These are phyloP conservation scores for Edolisoma coerulescens DNA, from an alignment of 2,113 vertebrate genomes.

Conservation along the genomic window DNA sequence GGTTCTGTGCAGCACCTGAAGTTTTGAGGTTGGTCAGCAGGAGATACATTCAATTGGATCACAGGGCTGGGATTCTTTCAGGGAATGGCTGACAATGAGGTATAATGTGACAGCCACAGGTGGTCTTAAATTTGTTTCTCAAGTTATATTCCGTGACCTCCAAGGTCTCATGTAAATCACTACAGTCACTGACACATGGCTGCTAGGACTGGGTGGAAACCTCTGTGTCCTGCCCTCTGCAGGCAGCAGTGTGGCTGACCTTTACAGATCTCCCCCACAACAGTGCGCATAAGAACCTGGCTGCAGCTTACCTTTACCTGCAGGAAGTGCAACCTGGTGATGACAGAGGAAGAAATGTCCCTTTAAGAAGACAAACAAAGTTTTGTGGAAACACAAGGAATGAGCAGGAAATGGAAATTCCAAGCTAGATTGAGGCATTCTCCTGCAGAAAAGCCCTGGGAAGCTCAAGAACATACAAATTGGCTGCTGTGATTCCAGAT, in stretches of 20 bases:
- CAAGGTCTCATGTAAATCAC: not conserved
- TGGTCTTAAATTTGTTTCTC: not conserved
- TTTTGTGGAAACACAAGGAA: not conserved
- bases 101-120: accelerated
- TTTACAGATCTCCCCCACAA: not conserved
- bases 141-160: not conserved
- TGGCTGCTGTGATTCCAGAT: not conserved
- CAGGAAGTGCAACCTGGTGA: not conserved
- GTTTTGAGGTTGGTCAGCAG: not conserved
- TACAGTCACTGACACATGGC: not conserved
- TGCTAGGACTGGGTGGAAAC: not conserved
- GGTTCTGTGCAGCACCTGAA: not conserved
- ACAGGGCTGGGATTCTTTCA: accelerated
- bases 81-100: not conserved
- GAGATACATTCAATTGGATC: accelerated
- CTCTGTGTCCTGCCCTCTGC: not conserved
- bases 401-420: not conserved
- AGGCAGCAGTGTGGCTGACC: not conserved
- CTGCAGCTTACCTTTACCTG: not conserved
- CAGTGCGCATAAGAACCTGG: accelerated
- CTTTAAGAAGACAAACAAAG: not conserved
- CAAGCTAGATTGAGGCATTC: not conserved
- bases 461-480: not conserved
- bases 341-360: not conserved
- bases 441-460: not conserved